phyloP scores from a whole-genome alignment of 2,888 invertebrate genomes.

The Rhopalosiphum nymphaeae region DNA sequence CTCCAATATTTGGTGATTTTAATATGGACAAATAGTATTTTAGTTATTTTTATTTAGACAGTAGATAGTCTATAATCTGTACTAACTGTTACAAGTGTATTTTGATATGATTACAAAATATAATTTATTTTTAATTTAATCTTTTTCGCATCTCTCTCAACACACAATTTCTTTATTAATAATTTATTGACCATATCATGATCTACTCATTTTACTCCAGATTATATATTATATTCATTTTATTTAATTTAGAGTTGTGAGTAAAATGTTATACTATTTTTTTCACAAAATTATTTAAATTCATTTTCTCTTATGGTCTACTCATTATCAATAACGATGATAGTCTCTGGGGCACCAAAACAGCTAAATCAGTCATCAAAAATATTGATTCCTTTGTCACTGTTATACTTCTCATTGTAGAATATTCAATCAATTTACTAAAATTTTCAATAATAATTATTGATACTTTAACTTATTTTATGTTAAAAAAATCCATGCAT shows the following conservation, averaged over 20 bases:
- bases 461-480: too few relatives aligned
- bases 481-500: too few relatives aligned
- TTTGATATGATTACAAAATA: background rate
- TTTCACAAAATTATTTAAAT: background rate
- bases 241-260: too few relatives aligned
- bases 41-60: background rate
- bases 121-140: slow-evolving; percentile 16
- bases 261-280: slow-evolving; percentile 13
- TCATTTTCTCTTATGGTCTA: background rate
- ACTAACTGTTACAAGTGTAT: background rate
- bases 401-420: too few relatives aligned
- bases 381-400: too few relatives aligned
- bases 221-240: too few relatives aligned
- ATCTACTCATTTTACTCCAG: background rate
- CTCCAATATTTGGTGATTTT: background rate
- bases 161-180: slow-evolving; percentile 10
- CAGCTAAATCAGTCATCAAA: too few relatives aligned
- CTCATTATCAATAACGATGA: too few relatives aligned
- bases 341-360: too few relatives aligned
- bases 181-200: background rate
- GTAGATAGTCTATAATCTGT: background rate
- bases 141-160: background rate
- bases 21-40: slow-evolving; percentile 11
- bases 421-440: too few relatives aligned
- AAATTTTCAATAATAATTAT: too few relatives aligned